phyloP scores from a whole-genome alignment of 2,797 vertebrate genomes.

The Smutsia temminckii region DNA sequence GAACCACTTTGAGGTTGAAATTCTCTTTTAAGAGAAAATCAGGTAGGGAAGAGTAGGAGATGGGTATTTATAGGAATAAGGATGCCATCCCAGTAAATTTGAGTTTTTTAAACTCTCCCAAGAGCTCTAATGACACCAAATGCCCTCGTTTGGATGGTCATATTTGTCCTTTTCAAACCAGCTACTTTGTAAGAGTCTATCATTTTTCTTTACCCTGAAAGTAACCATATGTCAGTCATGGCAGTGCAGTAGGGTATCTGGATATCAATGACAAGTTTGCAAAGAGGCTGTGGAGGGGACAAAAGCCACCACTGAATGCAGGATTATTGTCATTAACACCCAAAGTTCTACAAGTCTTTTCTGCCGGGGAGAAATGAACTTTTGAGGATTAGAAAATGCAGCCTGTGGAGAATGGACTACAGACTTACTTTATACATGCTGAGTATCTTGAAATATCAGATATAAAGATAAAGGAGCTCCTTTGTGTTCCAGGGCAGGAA shows the following conservation, averaged over 20 bases:
- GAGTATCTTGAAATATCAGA: conserved; percentile 52
- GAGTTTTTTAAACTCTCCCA: not conserved
- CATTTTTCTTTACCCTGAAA: conserved; percentile 26
- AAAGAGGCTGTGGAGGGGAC: not conserved
- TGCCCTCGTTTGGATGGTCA: not conserved
- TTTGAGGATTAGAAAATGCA: conserved; percentile 53
- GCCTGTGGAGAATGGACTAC: conserved; percentile 48
- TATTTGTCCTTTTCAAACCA: conserved; percentile 30
- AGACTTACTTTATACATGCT: conserved; percentile 53
- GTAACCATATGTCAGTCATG: not conserved
- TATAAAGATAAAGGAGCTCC: conserved; percentile 42
- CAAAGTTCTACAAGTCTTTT: conserved; percentile 29
- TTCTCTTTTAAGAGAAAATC: conserved; percentile 13
- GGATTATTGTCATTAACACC: conserved; percentile 54
- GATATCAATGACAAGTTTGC: conserved; percentile 10
- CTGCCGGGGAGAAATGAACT: conserved; percentile 46
- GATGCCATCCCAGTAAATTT: not conserved
- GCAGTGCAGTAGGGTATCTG: not conserved
- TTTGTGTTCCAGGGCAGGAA: conserved; percentile 43
- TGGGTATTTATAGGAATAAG: not conserved
- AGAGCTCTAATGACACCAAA: not conserved
- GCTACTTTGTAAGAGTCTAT: not conserved
- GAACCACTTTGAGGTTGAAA: not conserved
- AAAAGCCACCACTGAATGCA: conserved; percentile 10
- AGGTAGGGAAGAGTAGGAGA: not conserved